Conservation (phyloP, 1,140 invertebrate species). For the Sarcophaga peregrina region DNA sequence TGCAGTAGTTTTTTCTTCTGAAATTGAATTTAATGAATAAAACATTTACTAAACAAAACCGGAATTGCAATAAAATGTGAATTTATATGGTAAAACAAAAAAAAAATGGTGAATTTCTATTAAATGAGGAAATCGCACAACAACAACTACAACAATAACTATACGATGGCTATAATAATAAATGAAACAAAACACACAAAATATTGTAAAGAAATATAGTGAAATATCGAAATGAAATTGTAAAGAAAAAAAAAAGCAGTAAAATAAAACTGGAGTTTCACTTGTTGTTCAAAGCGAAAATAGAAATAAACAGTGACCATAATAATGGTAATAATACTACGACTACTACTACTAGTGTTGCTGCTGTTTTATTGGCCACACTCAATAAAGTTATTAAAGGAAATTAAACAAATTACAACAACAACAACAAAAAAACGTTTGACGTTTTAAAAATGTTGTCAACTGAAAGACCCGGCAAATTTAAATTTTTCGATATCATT, state of each 20-base stretch:
- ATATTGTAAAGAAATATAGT: too few species aligned
- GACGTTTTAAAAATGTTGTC: too few species aligned
- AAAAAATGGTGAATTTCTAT: slow-evolving; percentile 18
- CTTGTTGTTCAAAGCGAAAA: slow-evolving; percentile 2
- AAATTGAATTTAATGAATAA: not conserved
- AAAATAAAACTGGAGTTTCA: slow-evolving; percentile 13
- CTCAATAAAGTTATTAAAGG: slow-evolving; percentile 4
- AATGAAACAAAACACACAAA: not conserved
- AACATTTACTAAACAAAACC: slow-evolving; percentile 6
- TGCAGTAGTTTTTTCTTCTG: not conserved
- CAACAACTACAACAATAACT: not conserved
- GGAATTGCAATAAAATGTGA: slow-evolving; percentile 24
- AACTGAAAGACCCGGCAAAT: too few species aligned
- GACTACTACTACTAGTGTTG: not conserved
- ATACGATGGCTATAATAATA: not conserved
- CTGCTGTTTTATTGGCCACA: not conserved
- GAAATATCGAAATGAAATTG: too few species aligned
- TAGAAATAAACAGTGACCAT: not conserved
- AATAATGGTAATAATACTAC: not conserved
- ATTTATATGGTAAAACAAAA: not conserved
- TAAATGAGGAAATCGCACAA: slow-evolving; percentile 14
- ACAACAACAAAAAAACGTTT: not conserved
- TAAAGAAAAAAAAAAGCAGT: too few species aligned
- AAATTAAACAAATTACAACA: not conserved
- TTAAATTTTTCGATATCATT: too few species aligned